phyloP scores from a whole-genome alignment of 2,888 invertebrate species.

The Erebia palarica region DNA sequence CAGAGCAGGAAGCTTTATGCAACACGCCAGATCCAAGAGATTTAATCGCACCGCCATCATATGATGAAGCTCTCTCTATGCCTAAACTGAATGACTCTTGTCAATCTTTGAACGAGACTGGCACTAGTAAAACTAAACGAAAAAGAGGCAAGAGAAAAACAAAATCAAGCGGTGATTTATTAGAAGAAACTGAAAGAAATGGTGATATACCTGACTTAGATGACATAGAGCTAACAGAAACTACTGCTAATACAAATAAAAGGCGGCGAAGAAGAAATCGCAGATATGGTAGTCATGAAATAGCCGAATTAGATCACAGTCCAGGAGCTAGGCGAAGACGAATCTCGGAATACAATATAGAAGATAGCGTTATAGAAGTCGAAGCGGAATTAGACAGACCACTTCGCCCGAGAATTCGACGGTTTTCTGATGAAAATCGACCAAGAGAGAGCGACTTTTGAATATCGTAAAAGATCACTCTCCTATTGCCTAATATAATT shows the following conservation, averaged over 20 bases:
- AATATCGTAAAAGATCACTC: background rate
- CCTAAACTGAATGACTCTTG: constrained; percentile 85
- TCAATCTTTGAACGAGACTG: constrained; percentile 78
- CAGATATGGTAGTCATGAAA: constrained; percentile 74
- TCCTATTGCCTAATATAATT: background rate
- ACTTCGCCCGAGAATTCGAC: constrained; percentile 60
- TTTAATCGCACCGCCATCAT: constrained; percentile 87
- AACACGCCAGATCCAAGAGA: constrained; percentile 88
- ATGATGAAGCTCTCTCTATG: constrained; percentile 89
- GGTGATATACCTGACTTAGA: constrained; percentile 62
- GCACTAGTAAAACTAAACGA: constrained; percentile 67
- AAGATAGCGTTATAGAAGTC: constrained; percentile 59
- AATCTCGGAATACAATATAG: constrained; percentile 64
- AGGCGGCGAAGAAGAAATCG: constrained; percentile 56
- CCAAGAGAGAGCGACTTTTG: constrained; percentile 75
- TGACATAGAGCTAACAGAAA: constrained; percentile 61
- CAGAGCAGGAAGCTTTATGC: constrained; percentile 78
- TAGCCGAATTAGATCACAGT: constrained; percentile 71
- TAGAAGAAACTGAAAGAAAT: constrained; percentile 74
- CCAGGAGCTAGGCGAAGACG: constrained; percentile 67
- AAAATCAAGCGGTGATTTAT: constrained; percentile 76
- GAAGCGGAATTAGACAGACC: constrained; percentile 61
- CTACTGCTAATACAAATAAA: constrained; percentile 51
- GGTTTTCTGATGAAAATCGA: constrained; percentile 68
- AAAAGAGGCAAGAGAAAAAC: constrained; percentile 75